phyloP scores from a whole-genome alignment of 2,113 vertebrate species.

The Narcine bancroftii region DNA sequence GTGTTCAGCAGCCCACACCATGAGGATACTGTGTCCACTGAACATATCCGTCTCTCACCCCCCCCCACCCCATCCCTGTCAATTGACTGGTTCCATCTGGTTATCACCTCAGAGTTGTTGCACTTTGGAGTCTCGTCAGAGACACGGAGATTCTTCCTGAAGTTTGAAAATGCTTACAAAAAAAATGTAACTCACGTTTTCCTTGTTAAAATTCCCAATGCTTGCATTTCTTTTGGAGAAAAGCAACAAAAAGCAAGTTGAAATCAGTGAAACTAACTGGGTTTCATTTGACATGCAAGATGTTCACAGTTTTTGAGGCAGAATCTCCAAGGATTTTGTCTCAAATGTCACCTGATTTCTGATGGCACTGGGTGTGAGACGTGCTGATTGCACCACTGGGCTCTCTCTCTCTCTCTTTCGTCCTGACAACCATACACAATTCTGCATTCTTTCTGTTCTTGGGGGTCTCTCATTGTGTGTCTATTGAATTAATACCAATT shows the following conservation, averaged over 20 bases:
- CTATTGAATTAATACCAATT: constrained; percentile 35
- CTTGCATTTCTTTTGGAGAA: neutral
- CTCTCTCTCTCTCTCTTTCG: neutral
- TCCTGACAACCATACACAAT: constrained; percentile 18
- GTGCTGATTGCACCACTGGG: constrained; percentile 11
- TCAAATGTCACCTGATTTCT: constrained; percentile 8
- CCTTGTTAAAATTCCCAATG: neutral
- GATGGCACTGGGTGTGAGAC: constrained; percentile 17
- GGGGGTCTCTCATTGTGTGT: constrained; percentile 5
- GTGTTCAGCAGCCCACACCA: neutral
- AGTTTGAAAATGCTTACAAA: neutral
- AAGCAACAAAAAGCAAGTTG: neutral
- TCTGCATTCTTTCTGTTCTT: constrained; percentile 36
- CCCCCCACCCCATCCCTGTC: no score
- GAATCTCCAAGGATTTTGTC: constrained; percentile 28
- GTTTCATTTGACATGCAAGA: constrained; percentile 13
- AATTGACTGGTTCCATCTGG: neutral
- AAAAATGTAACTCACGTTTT: neutral
- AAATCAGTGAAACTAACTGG: neutral
- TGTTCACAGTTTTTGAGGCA: neutral
- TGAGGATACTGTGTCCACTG: neutral
- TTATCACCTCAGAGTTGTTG: neutral
- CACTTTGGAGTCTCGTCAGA: neutral
- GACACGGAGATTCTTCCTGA: neutral
- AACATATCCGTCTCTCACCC: neutral